Evolutionary conservation across 2,888 invertebrate genomes (phyloP), one percentile per base, ranked within the genome.

Genomic region (Diaphora mendica): DNA sequence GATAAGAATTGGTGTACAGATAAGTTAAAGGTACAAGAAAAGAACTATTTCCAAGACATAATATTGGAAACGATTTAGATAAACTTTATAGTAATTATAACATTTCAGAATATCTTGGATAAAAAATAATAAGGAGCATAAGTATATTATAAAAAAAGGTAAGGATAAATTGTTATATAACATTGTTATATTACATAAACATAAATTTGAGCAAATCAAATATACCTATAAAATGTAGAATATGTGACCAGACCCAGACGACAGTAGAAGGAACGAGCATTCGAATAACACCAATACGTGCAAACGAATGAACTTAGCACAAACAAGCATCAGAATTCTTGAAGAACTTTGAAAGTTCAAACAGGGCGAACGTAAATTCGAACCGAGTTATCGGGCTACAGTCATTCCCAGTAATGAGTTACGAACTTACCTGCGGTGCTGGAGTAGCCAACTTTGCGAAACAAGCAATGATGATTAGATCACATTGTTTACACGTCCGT

Each of bases 401-500:
- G 84, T 82, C 83, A 78, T 83, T 83, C 77, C 73, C 70, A 71
- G 77, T 85, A 87, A 87, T 85, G 88, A 88, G 86, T 85, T 86
- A 70, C 73, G 80, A 87, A 88, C 78, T 83, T 79, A 81, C 83
- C 80, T 80, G 79, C 65, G 77, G 76, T 74, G 66, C 67, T 76
- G 68, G 73, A 77, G 74, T 79, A 74, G 15, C 68, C 33, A 79
- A 82, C 75, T 78, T 80, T 68, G 73, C 69, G 70, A 64, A 69
- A 78, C 72, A 75, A 74, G 67, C 73, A 76, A 55, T 75, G 79
- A 79, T 76, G 76, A 83, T 80, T 64, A 68, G 64, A 79, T 82
- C 75, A 76, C 69, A 62, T 71, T 62, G 73, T 78, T 78, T 72
- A 72, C 79, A 76, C 70, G 70, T 74, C 64, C 73, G 74, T 79